Evolutionary conservation across 1,140 invertebrate genomes (phyloP).

Genomic region (Homalodisca vitripennis): DNA sequence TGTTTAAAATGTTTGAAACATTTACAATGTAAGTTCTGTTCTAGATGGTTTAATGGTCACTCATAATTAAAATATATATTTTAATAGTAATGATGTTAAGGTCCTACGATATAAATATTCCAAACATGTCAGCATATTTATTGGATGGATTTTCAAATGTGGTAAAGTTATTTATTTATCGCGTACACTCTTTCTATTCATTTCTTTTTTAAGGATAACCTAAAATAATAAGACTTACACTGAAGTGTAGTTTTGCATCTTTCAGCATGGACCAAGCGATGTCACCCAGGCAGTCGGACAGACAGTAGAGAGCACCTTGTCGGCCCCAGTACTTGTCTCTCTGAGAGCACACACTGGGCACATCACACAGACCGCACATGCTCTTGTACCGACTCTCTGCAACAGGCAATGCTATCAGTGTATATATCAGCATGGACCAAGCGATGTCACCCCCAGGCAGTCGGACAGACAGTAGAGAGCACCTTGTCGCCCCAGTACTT

Average conservation of each 20-base stretch:
- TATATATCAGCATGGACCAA: slow-evolving; percentile 62
- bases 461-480: slow-evolving; percentile 75
- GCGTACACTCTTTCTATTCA: too few relatives aligned
- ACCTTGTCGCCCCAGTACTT: slow-evolving; percentile 79
- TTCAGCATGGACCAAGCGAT: slow-evolving; percentile 67
- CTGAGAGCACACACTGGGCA: slow-evolving; percentile 57
- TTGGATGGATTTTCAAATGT: too few relatives aligned
- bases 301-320: slow-evolving; percentile 73
- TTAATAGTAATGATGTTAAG: too few relatives aligned
- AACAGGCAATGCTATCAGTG: not conserved
- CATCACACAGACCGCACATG: slow-evolving; percentile 67
- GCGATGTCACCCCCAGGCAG: slow-evolving; percentile 73
- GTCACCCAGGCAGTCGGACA: slow-evolving; percentile 74
- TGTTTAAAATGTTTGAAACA: too few relatives aligned
- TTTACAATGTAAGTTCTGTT: too few relatives aligned
- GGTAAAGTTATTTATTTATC: too few relatives aligned
- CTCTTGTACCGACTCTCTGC: slow-evolving; percentile 58
- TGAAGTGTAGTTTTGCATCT: slow-evolving; percentile 63
- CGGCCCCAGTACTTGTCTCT: slow-evolving; percentile 81
- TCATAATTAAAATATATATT: too few relatives aligned
- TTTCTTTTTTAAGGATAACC: too few relatives aligned
- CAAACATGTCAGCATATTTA: too few relatives aligned
- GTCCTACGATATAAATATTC: too few relatives aligned
- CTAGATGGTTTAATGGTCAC: too few relatives aligned
- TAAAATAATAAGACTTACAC: slow-evolving; percentile 53